A percentile compares a stretch with the other conserved stretches of the same genome.
Evolutionary conservation across 2,888 invertebrate genomes (phyloP).

Genomic region (Drosophila pseudotalamancana): DNA sequence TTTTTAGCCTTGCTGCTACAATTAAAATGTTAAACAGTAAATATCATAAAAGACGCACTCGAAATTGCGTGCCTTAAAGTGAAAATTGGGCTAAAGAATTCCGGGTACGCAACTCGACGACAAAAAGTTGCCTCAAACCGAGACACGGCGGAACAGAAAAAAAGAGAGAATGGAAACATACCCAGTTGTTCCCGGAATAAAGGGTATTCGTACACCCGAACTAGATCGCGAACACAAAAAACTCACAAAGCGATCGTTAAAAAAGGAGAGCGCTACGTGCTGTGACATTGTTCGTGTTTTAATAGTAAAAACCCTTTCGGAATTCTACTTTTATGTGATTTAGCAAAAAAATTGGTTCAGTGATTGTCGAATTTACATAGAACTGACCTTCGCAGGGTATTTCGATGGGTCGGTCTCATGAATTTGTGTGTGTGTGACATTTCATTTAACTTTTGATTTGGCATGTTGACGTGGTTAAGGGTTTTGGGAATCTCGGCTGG

Average conservation of each 20-base stretch:
- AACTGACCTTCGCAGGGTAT: slow-evolving; percentile 51
- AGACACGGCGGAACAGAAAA: slow-evolving; percentile 47
- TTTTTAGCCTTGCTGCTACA: slow-evolving; percentile 55
- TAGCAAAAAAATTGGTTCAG: slow-evolving; percentile 74
- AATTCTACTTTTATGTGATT: slow-evolving; percentile 40
- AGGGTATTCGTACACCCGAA: slow-evolving; percentile 64
- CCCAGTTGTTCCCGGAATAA: slow-evolving; percentile 20
- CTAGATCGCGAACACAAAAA: slow-evolving; percentile 68
- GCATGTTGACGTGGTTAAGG: slow-evolving; percentile 57
- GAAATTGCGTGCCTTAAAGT: slow-evolving; percentile 36
- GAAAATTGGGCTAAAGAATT: slow-evolving; percentile 47
- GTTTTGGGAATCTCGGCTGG: slow-evolving; percentile 2
- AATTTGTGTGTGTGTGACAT: not conserved
- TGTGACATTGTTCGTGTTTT: slow-evolving; percentile 31
- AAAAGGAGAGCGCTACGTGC: slow-evolving; percentile 71
- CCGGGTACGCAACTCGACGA: slow-evolving; percentile 33
- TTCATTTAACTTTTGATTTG: slow-evolving; percentile 78
- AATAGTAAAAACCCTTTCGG: slow-evolving; percentile 28
- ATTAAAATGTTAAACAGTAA: slow-evolving; percentile 81
- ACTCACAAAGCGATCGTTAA: slow-evolving; percentile 66
- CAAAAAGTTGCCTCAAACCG: slow-evolving; percentile 73
- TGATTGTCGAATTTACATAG: slow-evolving; percentile 60
- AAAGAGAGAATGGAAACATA: slow-evolving; percentile 26
- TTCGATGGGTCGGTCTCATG: not conserved
- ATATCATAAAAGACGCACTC: slow-evolving; percentile 36